Percentiles rank a stretch among this genome's conserved stretches.
phyloP scores from a whole-genome alignment of 2,888 invertebrate species.

The Halictus ligatus region DNA sequence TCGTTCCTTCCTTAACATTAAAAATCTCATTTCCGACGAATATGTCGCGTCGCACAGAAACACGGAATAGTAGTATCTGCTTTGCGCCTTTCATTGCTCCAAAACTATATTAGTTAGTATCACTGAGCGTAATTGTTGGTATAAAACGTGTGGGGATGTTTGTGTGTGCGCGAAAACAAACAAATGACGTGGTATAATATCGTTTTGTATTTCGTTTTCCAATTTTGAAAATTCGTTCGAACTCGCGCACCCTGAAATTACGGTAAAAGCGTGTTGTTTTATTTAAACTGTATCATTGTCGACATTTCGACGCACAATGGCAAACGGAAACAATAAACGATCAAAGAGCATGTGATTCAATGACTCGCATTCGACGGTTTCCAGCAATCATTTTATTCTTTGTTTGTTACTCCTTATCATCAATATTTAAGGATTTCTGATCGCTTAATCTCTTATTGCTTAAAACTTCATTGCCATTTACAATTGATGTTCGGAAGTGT shows the following conservation, averaged over 20 bases:
- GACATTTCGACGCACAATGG: too few species aligned
- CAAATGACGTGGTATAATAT: background rate
- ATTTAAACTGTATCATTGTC: too few species aligned
- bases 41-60: background rate
- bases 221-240: background rate
- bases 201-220: background rate
- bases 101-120: background rate
- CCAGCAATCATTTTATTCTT: too few species aligned
- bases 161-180: background rate
- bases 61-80: background rate
- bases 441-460: too few species aligned
- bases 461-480: too few species aligned
- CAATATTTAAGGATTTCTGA: too few species aligned
- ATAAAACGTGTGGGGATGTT: background rate
- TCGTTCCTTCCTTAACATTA: constrained; percentile 14
- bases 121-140: background rate
- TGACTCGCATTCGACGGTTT: too few species aligned
- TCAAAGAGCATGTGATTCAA: too few species aligned
- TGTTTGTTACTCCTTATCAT: too few species aligned
- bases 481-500: too few species aligned
- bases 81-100: background rate
- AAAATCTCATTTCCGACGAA: constrained; percentile 9
- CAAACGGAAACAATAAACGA: too few species aligned
- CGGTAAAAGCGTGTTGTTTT: background rate
- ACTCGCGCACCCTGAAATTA: background rate